Evolutionary conservation across 2,113 vertebrate species (phyloP).

Genomic region (Calonectris borealis): DNA sequence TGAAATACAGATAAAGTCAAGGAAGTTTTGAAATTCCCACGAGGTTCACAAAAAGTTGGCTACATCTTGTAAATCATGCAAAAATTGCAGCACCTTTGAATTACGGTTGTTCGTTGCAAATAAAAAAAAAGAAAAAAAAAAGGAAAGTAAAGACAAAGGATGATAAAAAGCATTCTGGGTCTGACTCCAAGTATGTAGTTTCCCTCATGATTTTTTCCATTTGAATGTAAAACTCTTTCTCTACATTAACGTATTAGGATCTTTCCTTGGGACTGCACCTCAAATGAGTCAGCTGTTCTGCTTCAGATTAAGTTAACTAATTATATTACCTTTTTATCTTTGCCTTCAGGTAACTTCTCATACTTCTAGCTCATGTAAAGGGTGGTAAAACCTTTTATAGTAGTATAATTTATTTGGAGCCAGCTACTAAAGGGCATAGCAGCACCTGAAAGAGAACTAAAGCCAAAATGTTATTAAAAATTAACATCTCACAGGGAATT

Average conservation of each 20-base stretch:
- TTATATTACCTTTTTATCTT: conserved; percentile 42
- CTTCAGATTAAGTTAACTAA: conserved; percentile 50
- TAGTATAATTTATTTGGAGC: conserved; percentile 52
- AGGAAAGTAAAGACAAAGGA: not conserved
- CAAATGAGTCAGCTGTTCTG: conserved; percentile 33
- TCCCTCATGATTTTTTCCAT: not conserved
- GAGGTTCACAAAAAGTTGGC: not conserved
- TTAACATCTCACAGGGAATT: not conserved
- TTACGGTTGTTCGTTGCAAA: not conserved
- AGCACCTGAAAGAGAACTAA: conserved; percentile 28
- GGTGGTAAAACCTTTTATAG: conserved; percentile 43
- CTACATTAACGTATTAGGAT: not conserved
- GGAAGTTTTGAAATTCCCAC: not conserved
- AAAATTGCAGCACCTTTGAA: not conserved
- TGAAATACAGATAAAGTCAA: conserved; percentile 6
- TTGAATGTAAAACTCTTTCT: not conserved
- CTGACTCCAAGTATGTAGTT: not conserved
- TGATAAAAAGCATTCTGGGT: not conserved
- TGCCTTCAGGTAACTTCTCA: conserved; percentile 51
- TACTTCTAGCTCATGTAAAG: conserved; percentile 2
- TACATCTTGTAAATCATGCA: not conserved
- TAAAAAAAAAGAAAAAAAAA: not conserved
- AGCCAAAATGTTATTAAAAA: conserved; percentile 56
- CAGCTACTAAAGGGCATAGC: conserved; percentile 50
- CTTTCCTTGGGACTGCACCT: conserved; percentile 23